Evolutionary conservation across 2,113 vertebrate species (phyloP).

Genomic region (Odocoileus hemionus): DNA sequence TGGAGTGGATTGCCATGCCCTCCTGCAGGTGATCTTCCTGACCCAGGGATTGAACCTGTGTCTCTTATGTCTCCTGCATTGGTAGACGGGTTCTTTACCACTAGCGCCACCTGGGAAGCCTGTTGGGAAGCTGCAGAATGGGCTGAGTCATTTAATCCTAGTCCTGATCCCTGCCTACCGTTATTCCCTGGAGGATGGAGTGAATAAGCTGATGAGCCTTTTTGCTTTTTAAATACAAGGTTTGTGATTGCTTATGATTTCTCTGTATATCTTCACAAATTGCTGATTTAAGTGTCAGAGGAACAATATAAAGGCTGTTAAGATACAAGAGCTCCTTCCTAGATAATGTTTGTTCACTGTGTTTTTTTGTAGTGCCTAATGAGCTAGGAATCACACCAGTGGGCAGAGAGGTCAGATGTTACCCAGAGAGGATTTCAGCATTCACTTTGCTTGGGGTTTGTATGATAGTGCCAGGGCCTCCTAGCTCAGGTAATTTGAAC

Average conservation of each 20-base stretch:
- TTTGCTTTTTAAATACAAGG: background rate
- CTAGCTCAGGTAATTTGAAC: background rate
- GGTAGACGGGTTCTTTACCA: background rate
- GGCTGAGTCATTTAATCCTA: background rate
- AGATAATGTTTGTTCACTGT: background rate
- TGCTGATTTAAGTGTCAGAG: constrained; percentile 33
- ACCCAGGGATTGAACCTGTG: background rate
- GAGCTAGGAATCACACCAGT: constrained; percentile 30
- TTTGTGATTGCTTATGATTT: constrained; percentile 21
- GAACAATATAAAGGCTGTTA: background rate
- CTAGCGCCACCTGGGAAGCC: background rate
- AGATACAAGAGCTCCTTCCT: background rate
- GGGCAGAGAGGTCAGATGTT: constrained; percentile 48
- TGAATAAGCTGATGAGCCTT: background rate
- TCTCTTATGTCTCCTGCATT: background rate
- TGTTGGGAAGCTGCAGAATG: background rate
- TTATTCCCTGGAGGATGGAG: background rate
- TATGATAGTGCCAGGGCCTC: background rate
- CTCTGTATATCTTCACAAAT: constrained; percentile 7
- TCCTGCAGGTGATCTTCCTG: background rate
- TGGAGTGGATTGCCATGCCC: too few relatives aligned
- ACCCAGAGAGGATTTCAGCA: constrained; percentile 4
- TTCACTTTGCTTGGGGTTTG: constrained; percentile 5
- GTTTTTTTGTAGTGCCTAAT: constrained; percentile 18
- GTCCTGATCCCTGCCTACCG: background rate